These are phyloP conservation scores for Mustela lutreola DNA, from an alignment of 2,113 vertebrate genomes.

Conservation along the genomic window DNA sequence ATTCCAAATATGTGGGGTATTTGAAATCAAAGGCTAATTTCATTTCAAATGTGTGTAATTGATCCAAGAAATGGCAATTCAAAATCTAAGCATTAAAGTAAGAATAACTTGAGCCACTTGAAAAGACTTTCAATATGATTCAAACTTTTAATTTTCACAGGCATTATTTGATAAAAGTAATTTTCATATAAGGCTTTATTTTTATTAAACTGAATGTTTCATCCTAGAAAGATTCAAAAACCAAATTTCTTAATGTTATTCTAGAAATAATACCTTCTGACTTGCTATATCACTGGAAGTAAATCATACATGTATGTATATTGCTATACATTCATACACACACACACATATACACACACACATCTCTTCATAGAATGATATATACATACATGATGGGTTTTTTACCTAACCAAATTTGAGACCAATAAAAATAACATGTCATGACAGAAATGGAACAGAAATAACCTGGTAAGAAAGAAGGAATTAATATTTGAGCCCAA, in stretches of 20 bases:
- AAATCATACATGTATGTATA: not conserved
- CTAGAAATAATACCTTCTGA: not conserved
- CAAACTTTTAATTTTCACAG: conserved; percentile 35
- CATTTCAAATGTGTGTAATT: conserved; percentile 50
- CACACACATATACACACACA: not conserved
- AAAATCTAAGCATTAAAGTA: conserved; percentile 59
- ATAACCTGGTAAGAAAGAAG: not conserved
- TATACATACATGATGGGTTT: not conserved
- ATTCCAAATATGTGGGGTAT: conserved; percentile 46
- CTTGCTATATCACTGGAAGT: not conserved
- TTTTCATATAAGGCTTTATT: conserved; percentile 50
- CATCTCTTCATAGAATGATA: not conserved
- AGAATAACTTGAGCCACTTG: conserved; percentile 41
- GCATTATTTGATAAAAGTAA: conserved; percentile 27
- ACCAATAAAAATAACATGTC: not conserved
- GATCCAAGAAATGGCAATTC: conserved; percentile 54
- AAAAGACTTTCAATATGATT: conserved; percentile 16
- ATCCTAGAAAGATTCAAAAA: conserved; percentile 26
- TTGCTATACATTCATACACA: not conserved
- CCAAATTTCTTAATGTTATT: not conserved
- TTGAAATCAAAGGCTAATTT: conserved; percentile 71
- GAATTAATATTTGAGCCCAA: not conserved
- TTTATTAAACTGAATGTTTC: conserved; percentile 40
- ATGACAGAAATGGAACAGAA: not conserved
- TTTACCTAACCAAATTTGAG: conserved; percentile 33